phyloP scores from a whole-genome alignment of 2,888 invertebrate genomes.

The Heliconius hortense region DNA sequence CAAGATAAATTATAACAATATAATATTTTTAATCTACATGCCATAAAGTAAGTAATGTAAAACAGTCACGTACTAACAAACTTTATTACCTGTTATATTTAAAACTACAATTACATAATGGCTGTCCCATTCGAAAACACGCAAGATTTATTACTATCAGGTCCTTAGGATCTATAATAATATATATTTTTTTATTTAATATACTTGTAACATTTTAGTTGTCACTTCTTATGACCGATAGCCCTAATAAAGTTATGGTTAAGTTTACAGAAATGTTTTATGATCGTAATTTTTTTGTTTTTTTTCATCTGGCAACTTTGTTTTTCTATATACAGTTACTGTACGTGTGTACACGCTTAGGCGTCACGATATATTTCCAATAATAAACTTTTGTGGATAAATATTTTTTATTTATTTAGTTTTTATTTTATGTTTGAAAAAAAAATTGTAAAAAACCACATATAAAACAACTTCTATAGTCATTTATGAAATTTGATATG shows the following conservation, averaged over 20 bases:
- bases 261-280: constrained; percentile 46
- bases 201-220: constrained; percentile 40
- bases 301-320: background rate
- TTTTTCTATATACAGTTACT: constrained; percentile 12
- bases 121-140: constrained; percentile 37
- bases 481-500: background rate
- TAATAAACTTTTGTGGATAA: background rate
- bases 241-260: constrained; percentile 38
- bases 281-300: constrained; percentile 45
- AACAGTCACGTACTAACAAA: constrained; percentile 24
- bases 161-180: constrained; percentile 37
- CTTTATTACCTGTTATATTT: constrained; percentile 21
- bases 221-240: constrained; percentile 37
- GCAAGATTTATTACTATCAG: constrained; percentile 39
- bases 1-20: background rate
- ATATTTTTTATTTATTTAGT: background rate
- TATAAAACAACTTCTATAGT: background rate
- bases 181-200: constrained; percentile 40
- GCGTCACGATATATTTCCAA: background rate
- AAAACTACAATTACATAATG: constrained; percentile 35
- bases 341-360: background rate
- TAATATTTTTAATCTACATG: constrained; percentile 13
- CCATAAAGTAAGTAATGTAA: constrained; percentile 6
- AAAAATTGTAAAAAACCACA: background rate
- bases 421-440: background rate